Conservation (phyloP, 2,113 vertebrate genomes). For the Thinocorus orbignyianus region DNA sequence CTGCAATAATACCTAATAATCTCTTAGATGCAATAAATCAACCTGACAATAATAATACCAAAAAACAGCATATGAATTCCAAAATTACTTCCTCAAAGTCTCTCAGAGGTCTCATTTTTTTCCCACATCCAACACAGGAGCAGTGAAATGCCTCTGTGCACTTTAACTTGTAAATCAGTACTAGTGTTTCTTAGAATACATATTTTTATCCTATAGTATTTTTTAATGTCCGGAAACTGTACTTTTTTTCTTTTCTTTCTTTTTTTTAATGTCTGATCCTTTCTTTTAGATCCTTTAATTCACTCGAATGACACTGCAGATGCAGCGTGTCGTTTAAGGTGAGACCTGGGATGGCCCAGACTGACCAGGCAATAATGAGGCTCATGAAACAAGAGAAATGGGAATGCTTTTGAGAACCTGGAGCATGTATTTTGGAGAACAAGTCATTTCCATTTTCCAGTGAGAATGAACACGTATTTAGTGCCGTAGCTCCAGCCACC, state of each 20-base stretch:
- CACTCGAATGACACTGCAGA: background rate
- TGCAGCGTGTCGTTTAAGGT: background rate
- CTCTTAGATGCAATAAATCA: constrained; percentile 33
- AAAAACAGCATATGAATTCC: background rate
- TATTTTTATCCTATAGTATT: background rate
- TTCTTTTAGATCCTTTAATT: background rate
- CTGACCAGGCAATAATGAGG: background rate
- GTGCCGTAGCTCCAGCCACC: background rate
- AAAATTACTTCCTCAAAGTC: background rate
- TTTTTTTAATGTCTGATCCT: background rate
- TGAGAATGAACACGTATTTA: background rate
- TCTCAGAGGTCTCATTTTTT: background rate
- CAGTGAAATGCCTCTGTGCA: background rate
- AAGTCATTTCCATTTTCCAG: background rate
- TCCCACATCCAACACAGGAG: background rate
- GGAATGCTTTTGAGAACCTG: background rate
- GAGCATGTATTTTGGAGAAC: background rate
- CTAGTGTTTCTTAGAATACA: background rate
- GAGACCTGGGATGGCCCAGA: background rate
- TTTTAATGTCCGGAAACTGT: background rate
- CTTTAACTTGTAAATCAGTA: background rate
- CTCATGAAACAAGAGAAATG: background rate
- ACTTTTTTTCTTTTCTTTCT: background rate
- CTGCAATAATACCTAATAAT: constrained; percentile 61
- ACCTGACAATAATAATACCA: background rate